Base-by-base conservation (phyloP, 2,797 vertebrate species). In the Staurois parvus region DNA sequence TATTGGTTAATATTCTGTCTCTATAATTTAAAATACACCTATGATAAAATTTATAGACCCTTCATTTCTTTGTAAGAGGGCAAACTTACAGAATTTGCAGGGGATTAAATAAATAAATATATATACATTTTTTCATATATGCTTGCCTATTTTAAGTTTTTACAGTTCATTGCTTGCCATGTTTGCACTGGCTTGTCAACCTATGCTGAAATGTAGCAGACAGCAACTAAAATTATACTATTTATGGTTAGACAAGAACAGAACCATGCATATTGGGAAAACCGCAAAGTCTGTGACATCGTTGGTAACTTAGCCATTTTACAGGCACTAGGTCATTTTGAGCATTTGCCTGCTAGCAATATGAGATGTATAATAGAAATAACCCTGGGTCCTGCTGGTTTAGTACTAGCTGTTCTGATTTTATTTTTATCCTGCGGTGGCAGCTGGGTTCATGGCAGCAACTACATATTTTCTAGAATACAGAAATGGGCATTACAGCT, bases 401-500 rank as follows among this genome's bases (percentile, higher is more conserved):
- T 85, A 70, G 72, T 85, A 69, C 84, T 80, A 32, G 42, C 59
- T 75, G 84, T 81, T 37, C 78, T 80, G 77, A 52, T 32, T 52
- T 80, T 85, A 85, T 85, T 75, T 85, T 85, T n/a, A 81, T 75
- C 77, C 73, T 81, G 64, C 66, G 77, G 77, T 59, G 32, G 64
- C 72, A 75, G 78, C 77, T 85, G 84, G 72, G 77, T 80, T 80
- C 78, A 80, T 75, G 70, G 73, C 70, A 68, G 42, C 72, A 81
- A 81, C 76, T 87, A 85, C 88, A 88, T 90, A 79, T 89, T 86
- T 85, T 81, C 84, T 80, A 76, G 75, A 91, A 87, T 48, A 29
- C 52, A 91, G 84, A 90, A 85, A 85, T 52, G 75, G 79, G 80
- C 89, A 88, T 91, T 92, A 88, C 0, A 48, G 84, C 76, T 92